A percentile compares a stretch with the other conserved stretches of the same genome.
Conservation (phyloP, 1,140 invertebrate genomes). For the Mylabris phalerata region DNA sequence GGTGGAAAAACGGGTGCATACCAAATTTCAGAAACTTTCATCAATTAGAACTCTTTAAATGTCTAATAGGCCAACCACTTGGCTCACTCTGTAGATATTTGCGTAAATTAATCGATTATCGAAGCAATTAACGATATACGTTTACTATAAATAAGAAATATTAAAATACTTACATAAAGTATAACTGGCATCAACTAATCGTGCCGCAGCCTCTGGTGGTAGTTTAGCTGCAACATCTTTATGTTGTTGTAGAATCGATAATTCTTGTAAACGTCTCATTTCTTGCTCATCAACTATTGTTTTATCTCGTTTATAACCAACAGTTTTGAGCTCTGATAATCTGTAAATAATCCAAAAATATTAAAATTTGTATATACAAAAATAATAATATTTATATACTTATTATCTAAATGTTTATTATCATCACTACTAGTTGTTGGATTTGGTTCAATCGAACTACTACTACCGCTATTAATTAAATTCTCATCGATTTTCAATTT, state of each 20-base stretch:
- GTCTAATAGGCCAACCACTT: too few relatives aligned
- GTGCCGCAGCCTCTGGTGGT: constrained; percentile 57
- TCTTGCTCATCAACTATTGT: constrained; percentile 66
- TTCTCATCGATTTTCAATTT: constrained; percentile 27
- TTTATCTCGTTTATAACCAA: constrained; percentile 66
- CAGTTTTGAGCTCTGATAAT: constrained; percentile 64
- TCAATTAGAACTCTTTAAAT: too few relatives aligned
- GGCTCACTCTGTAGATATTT: too few relatives aligned
- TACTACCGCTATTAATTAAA: not conserved
- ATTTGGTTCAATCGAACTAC: not conserved
- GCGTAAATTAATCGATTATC: too few relatives aligned
- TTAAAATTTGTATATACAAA: too few relatives aligned
- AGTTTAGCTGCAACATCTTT: constrained; percentile 59
- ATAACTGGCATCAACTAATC: constrained; percentile 62
- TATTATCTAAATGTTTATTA: too few relatives aligned
- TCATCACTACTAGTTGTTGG: not conserved
- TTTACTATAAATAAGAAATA: not conserved
- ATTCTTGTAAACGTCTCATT: constrained; percentile 60
- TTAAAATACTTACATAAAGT: constrained; percentile 56
- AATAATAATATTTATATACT: too few relatives aligned
- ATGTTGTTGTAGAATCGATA: constrained; percentile 58
- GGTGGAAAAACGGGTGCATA: too few relatives aligned
- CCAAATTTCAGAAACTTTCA: too few relatives aligned
- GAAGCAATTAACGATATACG: too few relatives aligned
- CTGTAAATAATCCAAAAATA: constrained; percentile 37